A percentile compares a stretch with the other conserved stretches of the same genome.
Evolutionary conservation across 1,140 invertebrate species (phyloP).

Genomic region (Apis mellifera): Amel_HAv3.1 CM009941.2:9773501-9774000

Average conservation of each 20-base stretch:
- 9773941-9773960: slow-evolving; percentile 24
- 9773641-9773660: no score
- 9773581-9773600: no score
- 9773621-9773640: no score
- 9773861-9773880: slow-evolving; percentile 20
- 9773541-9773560: no score
- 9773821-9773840: slow-evolving; percentile 9
- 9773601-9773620: no score
- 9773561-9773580: no score
- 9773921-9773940: not conserved
- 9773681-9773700: no score
- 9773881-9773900: slow-evolving; percentile 23
- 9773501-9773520: no score
- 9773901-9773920: not conserved
- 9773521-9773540: no score
- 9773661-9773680: no score
- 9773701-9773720: not conserved
- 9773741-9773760: slow-evolving; percentile 26
- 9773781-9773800: slow-evolving; percentile 32
- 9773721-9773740: not conserved
- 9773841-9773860: slow-evolving; percentile 36
- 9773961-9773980: no score
- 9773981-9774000: no score
- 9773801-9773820: not conserved
- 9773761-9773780: slow-evolving; percentile 19